phyloP scores from a whole-genome alignment of 53 echinoderm and acorn worm genomes.

The Crossaster papposus region DNA sequence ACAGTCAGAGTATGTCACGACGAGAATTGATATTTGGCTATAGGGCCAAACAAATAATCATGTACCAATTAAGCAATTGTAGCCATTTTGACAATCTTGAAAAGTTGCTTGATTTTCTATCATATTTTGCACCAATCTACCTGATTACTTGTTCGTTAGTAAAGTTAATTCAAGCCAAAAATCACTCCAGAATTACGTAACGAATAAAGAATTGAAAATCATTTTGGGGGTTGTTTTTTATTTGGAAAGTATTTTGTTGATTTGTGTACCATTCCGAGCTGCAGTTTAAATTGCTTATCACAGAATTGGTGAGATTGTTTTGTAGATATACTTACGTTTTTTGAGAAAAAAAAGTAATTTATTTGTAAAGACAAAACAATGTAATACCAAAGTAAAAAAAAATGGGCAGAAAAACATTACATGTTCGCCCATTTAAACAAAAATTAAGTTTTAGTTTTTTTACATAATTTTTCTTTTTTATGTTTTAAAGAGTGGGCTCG shows the following conservation, averaged over 20 bases:
- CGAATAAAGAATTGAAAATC: background rate
- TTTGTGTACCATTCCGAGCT: background rate
- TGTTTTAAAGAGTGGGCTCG: background rate
- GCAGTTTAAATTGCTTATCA: background rate
- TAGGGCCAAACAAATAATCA: no score
- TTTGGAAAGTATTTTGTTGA: background rate
- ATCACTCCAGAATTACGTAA: background rate
- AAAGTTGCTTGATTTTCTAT: no score
- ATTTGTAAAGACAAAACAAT: conserved; percentile 55
- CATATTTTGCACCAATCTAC: no score
- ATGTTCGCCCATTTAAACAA: conserved; percentile 25
- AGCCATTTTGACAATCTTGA: no score
- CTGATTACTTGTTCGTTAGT: no score
- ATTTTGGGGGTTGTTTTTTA: background rate
- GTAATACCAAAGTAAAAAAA: conserved; percentile 44
- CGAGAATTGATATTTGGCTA: no score
- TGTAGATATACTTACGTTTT: conserved; percentile 43
- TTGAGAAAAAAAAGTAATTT: conserved; percentile 45
- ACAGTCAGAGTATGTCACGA: no score
- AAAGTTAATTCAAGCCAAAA: background rate
- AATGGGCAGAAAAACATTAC: conserved; percentile 15
- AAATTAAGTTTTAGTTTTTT: background rate
- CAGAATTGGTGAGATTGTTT: background rate
- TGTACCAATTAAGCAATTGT: no score
- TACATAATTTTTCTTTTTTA: background rate